A percentile compares a stretch with the other conserved stretches of the same genome.
phyloP scores from a whole-genome alignment of 1,140 invertebrate species.

The Eriocheir sinensis region DNA sequence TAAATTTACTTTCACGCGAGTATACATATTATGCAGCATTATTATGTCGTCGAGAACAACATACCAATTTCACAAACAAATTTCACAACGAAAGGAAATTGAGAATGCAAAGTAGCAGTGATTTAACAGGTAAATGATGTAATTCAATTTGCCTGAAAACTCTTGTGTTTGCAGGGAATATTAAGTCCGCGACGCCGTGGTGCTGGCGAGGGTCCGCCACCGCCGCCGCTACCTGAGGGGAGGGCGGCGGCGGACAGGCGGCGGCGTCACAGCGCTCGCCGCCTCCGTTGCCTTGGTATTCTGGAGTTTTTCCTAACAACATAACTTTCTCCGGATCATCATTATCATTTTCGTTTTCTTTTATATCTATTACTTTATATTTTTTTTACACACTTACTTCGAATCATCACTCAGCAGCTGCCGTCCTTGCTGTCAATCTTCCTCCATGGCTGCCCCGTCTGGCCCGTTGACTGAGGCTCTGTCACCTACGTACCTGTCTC shows the following conservation, averaged over 20 bases:
- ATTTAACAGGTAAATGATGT: constrained; percentile 12
- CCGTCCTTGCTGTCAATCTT: no score
- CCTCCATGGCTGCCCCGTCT: no score
- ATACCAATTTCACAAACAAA: no score
- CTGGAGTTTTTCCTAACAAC: not conserved
- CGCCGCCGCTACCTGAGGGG: not conserved
- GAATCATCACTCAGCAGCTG: no score
- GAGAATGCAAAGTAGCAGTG: not conserved
- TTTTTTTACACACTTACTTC: not conserved
- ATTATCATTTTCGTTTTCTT: not conserved
- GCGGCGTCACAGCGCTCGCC: no score
- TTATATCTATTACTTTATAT: not conserved
- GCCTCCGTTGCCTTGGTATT: not conserved
- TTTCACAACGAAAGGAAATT: not conserved
- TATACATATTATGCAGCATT: no score
- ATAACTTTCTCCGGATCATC: not conserved
- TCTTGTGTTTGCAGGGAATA: not conserved
- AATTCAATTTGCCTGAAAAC: constrained; percentile 11
- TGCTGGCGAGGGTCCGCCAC: not conserved
- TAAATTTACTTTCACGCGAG: no score
- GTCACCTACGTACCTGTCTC: not conserved
- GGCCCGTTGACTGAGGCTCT: no score
- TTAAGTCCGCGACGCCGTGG: not conserved
- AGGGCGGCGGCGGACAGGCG: no score
- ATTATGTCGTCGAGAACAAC: no score